Evolutionary conservation across 2,113 vertebrate genomes (phyloP), one percentile per base, ranked within the genome.

Genomic region (Onychostoma macrolepis): DNA sequence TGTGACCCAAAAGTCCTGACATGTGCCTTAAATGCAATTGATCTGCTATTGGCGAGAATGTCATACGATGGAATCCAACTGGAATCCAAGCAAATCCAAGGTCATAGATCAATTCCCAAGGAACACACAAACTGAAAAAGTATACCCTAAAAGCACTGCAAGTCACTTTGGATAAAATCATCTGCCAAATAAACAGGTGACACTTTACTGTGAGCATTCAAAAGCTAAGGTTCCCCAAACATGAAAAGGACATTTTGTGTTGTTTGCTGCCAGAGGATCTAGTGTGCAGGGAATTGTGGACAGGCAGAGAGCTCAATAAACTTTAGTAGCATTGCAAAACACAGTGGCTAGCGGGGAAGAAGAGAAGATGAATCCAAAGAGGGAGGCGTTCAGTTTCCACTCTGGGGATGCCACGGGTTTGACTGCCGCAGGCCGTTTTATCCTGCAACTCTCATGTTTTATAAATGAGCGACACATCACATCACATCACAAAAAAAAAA

Each of bases 221-320:
- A 41, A 63, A 10, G 26, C 28, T 83, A 83, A 83, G 43, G 50
- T 26, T 1, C 81, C 48, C 38, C 10, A 36, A 53, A 79, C 74
- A 48, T 30, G 26, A 79, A 45, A 77, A 79, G 71, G 85, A 80
- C 75, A 78, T 50, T 84, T 84, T 82, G 84, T 86, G 85, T 84
- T 19, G 8, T 84, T 84, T 58, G 28, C 80, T 84, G 81, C 85
- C 88, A 74, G 88, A 67, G 65, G 85, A 41, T 82, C 38, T 75
- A 74, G 61, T 72, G 77, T 58, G 58, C 85, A 61, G 87, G 72
- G 74, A 79, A 48, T 85, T 72, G 63, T 33, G 45, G 63, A 80
- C 50, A 86, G 21, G 63, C 63, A 6, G 19, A 28, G 65, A 67
- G 65, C 81, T 75, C 84, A 83, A 36, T 87, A 89, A 80, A 86